These are phyloP conservation scores for Amphimallon solstitiale DNA, from an alignment of 2,888 invertebrate genomes.

Conservation along the genomic window DNA sequence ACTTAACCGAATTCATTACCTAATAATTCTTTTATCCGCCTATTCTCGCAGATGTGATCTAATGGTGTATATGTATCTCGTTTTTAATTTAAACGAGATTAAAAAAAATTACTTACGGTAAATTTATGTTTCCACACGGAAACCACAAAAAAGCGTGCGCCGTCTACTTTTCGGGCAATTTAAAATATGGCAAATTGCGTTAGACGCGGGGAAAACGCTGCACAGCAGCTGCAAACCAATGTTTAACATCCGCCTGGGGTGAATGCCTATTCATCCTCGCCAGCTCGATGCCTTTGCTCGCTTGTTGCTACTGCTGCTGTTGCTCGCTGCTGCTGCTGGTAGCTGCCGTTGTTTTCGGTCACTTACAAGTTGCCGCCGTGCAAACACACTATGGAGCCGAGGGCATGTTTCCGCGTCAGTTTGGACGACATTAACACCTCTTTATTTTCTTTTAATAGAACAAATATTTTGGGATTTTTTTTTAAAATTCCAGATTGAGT, in stretches of 20 bases:
- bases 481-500: no score
- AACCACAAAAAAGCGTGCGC: constrained; percentile 26
- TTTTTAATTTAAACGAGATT: no score
- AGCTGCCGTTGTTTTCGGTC: background rate
- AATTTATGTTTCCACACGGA: constrained; percentile 22
- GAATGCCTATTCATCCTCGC: constrained; percentile 29
- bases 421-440: constrained; percentile 6
- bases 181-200: constrained; percentile 34
- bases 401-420: background rate
- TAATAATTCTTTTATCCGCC: no score
- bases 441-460: background rate
- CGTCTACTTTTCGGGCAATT: constrained; percentile 27
- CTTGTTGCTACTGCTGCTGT: constrained; percentile 10
- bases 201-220: constrained; percentile 23
- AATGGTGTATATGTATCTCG: no score
- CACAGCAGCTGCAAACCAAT: constrained; percentile 46
- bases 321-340: constrained; percentile 4
- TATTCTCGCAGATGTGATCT: no score
- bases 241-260: constrained; percentile 45
- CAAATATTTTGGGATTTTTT: no score
- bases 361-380: constrained; percentile 4
- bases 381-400: background rate
- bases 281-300: no score
- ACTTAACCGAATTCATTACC: no score
- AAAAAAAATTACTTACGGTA: background rate